Conservation (phyloP, 1,140 invertebrate species). For the Apocrypta bakeri region DNA sequence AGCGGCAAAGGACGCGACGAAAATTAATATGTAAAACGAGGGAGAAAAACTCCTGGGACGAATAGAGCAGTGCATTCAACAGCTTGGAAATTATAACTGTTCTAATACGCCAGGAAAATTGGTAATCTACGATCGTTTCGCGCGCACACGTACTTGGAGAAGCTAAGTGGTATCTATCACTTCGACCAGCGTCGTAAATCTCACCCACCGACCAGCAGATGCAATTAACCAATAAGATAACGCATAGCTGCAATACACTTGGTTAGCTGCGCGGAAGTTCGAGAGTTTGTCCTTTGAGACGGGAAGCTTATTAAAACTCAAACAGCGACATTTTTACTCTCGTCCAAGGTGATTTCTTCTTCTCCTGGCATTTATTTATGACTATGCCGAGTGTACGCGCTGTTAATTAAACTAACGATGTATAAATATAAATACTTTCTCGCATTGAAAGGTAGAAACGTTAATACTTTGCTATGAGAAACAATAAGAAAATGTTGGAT, state of each 20-base stretch:
- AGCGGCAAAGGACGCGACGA: background rate
- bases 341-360: background rate
- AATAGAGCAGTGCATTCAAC: background rate
- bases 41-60: background rate
- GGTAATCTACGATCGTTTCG: constrained; percentile 60
- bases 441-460: too few species aligned
- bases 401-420: too few species aligned
- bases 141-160: constrained; percentile 33
- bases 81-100: constrained; percentile 43
- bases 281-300: background rate
- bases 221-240: constrained; percentile 67
- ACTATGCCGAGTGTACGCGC: too few species aligned
- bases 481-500: constrained; percentile 6
- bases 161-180: constrained; percentile 56
- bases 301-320: constrained; percentile 25
- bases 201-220: constrained; percentile 56
- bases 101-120: constrained; percentile 51
- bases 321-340: constrained; percentile 22
- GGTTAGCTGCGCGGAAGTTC: background rate
- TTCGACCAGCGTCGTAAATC: constrained; percentile 60
- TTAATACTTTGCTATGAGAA: too few species aligned
- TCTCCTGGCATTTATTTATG: too few species aligned
- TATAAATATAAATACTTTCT: too few species aligned
- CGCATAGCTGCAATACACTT: constrained; percentile 10
- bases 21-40: background rate